Evolutionary conservation across 2,888 invertebrate species (phyloP).

Genomic region (Spodoptera picta): DNA sequence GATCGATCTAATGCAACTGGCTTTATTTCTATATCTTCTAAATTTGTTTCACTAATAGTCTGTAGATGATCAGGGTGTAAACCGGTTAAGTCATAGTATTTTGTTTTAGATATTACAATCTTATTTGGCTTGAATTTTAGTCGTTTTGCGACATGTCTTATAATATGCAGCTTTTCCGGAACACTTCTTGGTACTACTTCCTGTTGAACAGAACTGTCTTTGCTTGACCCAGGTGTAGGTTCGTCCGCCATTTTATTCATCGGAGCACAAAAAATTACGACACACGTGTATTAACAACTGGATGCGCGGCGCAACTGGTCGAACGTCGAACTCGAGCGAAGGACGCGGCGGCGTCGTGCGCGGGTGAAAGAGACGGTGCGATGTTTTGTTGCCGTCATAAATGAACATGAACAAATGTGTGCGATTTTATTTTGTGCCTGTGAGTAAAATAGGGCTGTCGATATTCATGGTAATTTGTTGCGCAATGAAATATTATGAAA

Average conservation of each 20-base stretch:
- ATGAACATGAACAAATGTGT: not conserved
- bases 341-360: not conserved
- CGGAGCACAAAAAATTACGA: conserved; percentile 4
- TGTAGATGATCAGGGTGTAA: conserved; percentile 24
- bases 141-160: conserved; percentile 31
- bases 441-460: too few species aligned
- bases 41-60: not conserved
- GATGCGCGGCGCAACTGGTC: conserved; percentile 30
- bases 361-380: conserved; percentile 19
- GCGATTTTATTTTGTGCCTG: too few species aligned
- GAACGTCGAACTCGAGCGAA: not conserved
- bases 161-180: conserved; percentile 20
- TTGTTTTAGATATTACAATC: not conserved
- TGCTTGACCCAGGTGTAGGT: conserved; percentile 12
- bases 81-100: conserved; percentile 39
- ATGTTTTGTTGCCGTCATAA: not conserved
- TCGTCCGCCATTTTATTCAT: conserved; percentile 27
- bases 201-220: not conserved
- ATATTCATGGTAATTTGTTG: not conserved
- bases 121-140: conserved; percentile 5
- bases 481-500: too few species aligned
- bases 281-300: conserved; percentile 2
- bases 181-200: conserved; percentile 1
- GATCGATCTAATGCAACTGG: conserved; percentile 51
- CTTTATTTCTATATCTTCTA: conserved; percentile 5